phyloP scores from a whole-genome alignment of 2,888 invertebrate genomes.

The Cantharis nigra region DNA sequence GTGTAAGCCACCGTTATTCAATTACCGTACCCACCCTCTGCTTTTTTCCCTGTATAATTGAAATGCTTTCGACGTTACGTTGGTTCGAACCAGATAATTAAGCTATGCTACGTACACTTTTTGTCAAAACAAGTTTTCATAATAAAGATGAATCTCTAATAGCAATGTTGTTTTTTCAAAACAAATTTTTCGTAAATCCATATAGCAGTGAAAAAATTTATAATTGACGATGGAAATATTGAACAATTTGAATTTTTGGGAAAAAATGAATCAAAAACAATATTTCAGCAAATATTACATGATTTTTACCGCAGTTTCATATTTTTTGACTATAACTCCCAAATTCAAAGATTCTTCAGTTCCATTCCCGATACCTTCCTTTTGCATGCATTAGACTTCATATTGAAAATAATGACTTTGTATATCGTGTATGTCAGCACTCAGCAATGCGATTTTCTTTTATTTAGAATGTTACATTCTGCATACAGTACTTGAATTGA shows the following conservation, averaged over 20 bases:
- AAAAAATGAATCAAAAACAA: neutral
- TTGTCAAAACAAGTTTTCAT: neutral
- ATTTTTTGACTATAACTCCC: neutral
- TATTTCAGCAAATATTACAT: neutral
- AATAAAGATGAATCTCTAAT: neutral
- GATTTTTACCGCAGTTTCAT: neutral
- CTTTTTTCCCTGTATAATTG: conserved; percentile 20
- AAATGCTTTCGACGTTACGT: conserved; percentile 11
- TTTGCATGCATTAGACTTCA: no score
- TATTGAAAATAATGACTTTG: no score
- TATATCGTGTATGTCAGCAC: no score
- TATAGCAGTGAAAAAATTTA: no score
- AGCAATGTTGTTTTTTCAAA: neutral
- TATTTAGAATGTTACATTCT: neutral
- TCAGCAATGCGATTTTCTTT: no score
- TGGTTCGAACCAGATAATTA: conserved; percentile 13
- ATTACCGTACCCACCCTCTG: conserved; percentile 24
- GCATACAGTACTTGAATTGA: neutral
- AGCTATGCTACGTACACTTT: conserved; percentile 5
- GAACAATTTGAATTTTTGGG: neutral
- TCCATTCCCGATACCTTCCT: no score
- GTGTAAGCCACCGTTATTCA: conserved; percentile 34
- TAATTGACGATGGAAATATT: neutral
- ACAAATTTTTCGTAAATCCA: neutral
- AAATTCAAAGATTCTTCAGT: no score